A percentile compares a stretch with the other conserved stretches of the same genome.
These are phyloP conservation scores for Chelon labrosus DNA, from an alignment of 2,797 vertebrate species.

Conservation along the genomic window DNA sequence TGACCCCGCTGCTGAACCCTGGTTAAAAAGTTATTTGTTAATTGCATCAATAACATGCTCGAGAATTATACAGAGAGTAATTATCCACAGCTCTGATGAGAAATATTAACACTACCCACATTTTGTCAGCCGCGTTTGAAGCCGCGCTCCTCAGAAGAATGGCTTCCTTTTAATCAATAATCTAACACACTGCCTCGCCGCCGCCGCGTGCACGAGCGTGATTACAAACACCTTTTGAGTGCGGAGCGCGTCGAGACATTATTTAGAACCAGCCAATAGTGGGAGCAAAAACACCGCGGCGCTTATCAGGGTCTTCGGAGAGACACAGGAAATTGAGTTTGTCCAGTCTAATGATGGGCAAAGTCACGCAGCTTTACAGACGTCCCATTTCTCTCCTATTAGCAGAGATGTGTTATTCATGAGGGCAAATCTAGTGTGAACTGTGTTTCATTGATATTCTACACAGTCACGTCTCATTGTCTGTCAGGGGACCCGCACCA, in stretches of 20 bases:
- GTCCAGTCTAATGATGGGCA: constrained; percentile 84
- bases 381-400: constrained; percentile 82
- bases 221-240: constrained; percentile 62
- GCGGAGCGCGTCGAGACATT: constrained; percentile 46
- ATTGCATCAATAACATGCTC: background rate
- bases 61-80: background rate
- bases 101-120: background rate
- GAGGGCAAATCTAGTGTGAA: constrained; percentile 86
- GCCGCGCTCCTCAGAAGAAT: background rate
- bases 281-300: constrained; percentile 60
- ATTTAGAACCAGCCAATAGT: constrained; percentile 66
- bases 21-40: too few species aligned
- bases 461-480: constrained; percentile 74
- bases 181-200: constrained; percentile 42
- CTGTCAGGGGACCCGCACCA: constrained; percentile 73
- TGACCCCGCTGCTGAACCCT: too few species aligned
- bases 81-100: background rate
- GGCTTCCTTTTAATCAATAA: constrained; percentile 32
- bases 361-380: constrained; percentile 77
- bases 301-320: constrained; percentile 81
- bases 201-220: constrained; percentile 38
- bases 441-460: constrained; percentile 87
- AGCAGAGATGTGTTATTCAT: constrained; percentile 88
- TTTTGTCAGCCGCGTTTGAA: constrained; percentile 7
- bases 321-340: constrained; percentile 87